phyloP scores from a whole-genome alignment of 2,797 vertebrate species.

The Alosa sapidissima region DNA sequence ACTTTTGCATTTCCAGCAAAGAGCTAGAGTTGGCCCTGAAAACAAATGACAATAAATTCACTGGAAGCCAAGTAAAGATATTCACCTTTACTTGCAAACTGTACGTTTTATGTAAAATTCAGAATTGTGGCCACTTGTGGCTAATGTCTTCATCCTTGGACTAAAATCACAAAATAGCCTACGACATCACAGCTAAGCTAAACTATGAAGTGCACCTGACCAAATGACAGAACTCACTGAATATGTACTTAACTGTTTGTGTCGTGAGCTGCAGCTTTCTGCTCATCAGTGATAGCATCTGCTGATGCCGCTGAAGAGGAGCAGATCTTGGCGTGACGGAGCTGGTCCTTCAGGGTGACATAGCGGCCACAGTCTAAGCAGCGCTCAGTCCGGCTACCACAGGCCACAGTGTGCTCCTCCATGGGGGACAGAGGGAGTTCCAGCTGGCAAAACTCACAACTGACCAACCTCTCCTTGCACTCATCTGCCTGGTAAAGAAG shows the following conservation, averaged over 20 bases:
- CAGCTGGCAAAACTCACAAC: slow-evolving; percentile 76
- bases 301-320: slow-evolving; percentile 12
- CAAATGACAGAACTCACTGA: background rate
- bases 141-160: background rate
- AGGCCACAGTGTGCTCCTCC: slow-evolving; percentile 63
- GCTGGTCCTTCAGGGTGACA: slow-evolving; percentile 61
- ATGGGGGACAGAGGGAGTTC: slow-evolving; percentile 64
- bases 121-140: background rate
- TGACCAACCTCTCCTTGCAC: slow-evolving; percentile 58
- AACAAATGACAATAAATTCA: background rate
- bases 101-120: background rate
- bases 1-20: slow-evolving; percentile 50
- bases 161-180: background rate
- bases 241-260: slow-evolving; percentile 3
- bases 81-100: too few species aligned
- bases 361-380: slow-evolving; percentile 72
- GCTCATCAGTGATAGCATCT: background rate
- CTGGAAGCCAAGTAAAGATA: background rate
- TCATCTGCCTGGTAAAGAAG: slow-evolving; percentile 62
- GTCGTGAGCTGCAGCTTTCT: background rate
- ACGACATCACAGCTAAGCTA: background rate
- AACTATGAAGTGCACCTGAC: background rate
- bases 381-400: slow-evolving; percentile 69
- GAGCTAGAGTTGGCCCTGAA: slow-evolving; percentile 27
- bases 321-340: slow-evolving; percentile 58